Conservation (phyloP, 2,888 invertebrate genomes). For the Argyra leucocephala region DNA sequence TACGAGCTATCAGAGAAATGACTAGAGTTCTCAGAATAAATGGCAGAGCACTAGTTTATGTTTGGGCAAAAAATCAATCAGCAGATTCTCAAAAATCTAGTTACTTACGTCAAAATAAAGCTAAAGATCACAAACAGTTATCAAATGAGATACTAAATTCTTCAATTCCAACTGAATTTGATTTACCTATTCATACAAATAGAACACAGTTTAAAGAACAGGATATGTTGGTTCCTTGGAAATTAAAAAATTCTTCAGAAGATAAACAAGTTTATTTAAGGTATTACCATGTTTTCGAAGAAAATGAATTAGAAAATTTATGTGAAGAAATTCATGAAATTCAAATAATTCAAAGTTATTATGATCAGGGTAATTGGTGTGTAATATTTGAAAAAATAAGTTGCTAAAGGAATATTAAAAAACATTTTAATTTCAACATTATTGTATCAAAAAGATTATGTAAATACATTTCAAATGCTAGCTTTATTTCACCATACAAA, state of each 20-base stretch:
- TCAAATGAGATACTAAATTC: conserved; percentile 36
- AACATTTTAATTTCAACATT: too few relatives aligned
- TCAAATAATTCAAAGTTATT: conserved; percentile 60
- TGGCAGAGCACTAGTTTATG: conserved; percentile 79
- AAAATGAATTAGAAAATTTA: conserved; percentile 65
- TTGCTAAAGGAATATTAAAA: neutral
- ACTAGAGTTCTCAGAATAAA: conserved; percentile 59
- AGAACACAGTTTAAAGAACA: conserved; percentile 80
- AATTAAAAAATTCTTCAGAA: conserved; percentile 47
- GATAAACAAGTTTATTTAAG: conserved; percentile 46
- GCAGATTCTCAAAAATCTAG: conserved; percentile 55
- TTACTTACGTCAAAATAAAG: conserved; percentile 57
- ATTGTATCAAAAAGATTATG: neutral
- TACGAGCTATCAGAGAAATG: conserved; percentile 66
- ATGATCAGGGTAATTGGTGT: conserved; percentile 97
- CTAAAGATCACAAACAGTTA: conserved; percentile 42
- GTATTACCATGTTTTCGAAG: conserved; percentile 89
- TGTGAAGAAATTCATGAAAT: conserved; percentile 49
- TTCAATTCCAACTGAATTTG: conserved; percentile 22
- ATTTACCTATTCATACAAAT: conserved; percentile 73
- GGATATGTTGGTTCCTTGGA: conserved; percentile 95
- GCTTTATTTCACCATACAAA: neutral
- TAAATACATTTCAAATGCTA: neutral
- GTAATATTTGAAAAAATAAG: conserved; percentile 57
- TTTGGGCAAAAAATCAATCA: conserved; percentile 90